phyloP scores from a whole-genome alignment of 2,888 invertebrate genomes.

The Philereme transversata region DNA sequence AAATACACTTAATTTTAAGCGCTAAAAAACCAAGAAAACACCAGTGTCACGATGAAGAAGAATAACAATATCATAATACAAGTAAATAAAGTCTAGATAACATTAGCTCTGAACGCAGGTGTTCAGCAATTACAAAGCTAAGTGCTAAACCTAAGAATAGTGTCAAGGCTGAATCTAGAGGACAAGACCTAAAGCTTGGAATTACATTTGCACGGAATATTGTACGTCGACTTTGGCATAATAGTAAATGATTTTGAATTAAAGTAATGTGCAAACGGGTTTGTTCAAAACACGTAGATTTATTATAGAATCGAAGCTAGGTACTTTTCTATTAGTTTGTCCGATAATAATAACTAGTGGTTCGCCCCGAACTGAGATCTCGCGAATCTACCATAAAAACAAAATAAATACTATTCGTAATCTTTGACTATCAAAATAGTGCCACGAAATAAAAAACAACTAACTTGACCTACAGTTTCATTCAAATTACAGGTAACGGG shows the following conservation, averaged over 20 bases:
- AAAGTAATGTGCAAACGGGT: conserved; percentile 15
- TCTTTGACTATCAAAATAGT: no score
- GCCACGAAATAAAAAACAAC: no score
- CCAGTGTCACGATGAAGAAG: no score
- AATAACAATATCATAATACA: background rate
- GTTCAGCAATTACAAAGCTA: conserved; percentile 36
- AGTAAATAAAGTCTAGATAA: conserved; percentile 29
- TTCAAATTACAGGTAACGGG: no score
- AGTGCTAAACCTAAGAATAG: conserved; percentile 30
- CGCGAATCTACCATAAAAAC: no score
- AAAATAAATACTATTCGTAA: no score
- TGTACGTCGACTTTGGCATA: conserved; percentile 32
- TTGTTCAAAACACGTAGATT: conserved; percentile 3
- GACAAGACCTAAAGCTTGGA: conserved; percentile 39
- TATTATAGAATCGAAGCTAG: background rate
- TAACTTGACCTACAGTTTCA: no score
- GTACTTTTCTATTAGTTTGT: no score
- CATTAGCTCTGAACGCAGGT: conserved; percentile 34
- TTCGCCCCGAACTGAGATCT: no score
- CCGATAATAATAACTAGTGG: no score
- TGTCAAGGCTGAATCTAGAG: conserved; percentile 39
- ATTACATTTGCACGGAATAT: conserved; percentile 36
- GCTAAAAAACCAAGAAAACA: no score
- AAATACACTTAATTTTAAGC: no score
- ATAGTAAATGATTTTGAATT: conserved; percentile 27